Evolutionary conservation across 2,888 invertebrate species (phyloP), one percentile per base, ranked within the genome.

Genomic region (Rhogogaster chlorosoma): DNA sequence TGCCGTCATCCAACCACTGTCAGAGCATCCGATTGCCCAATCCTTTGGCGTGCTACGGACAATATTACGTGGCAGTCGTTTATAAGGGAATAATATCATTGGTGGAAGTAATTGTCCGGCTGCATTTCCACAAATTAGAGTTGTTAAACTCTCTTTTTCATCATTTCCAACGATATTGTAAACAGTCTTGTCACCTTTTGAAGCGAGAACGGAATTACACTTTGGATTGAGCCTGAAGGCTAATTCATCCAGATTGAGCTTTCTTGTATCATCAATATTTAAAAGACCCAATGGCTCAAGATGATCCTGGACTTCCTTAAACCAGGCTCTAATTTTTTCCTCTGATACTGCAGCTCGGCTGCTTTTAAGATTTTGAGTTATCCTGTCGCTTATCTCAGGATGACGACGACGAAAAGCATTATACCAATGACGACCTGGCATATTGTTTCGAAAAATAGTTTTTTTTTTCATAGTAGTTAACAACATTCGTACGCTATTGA

Each of bases 1-100:
- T 1, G 89, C 87, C 12, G 91, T 93, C 93, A 93, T 94, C 94
- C 94, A 94, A 9, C 93, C 93, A 82, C 87, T 91, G 18, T 94
- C 93, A 4, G 92, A 92, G 86, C 89, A 91, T 85, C 93, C 93
- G 45, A 93, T 84, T 67, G 90, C 90, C 93, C 93, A 94, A 18
- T 87, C 89, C 86, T 87, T 78, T 80, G 92, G 92, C 71, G 92
- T 88, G 64, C 86, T 88, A 70, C 85, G 64, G 10, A 87, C 86
- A 42, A 92, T 85, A 78, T 85, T 84, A 83, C 85, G 80, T 18
- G 91, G 92, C 32, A 92, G 87, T 64, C 91, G 87, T 85, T 91
- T 86, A 18, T 92, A 91, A 42, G 87, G 84, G 84, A 89, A 92
- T 38, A 92, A 86, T 29, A 91, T 80, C 88, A 91, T 89, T 26